A percentile compares a stretch with the other conserved stretches of the same genome.
These are phyloP conservation scores for Dunckerocampus dactyliophorus DNA, from an alignment of 2,113 vertebrate species.

Conservation along the genomic window DNA sequence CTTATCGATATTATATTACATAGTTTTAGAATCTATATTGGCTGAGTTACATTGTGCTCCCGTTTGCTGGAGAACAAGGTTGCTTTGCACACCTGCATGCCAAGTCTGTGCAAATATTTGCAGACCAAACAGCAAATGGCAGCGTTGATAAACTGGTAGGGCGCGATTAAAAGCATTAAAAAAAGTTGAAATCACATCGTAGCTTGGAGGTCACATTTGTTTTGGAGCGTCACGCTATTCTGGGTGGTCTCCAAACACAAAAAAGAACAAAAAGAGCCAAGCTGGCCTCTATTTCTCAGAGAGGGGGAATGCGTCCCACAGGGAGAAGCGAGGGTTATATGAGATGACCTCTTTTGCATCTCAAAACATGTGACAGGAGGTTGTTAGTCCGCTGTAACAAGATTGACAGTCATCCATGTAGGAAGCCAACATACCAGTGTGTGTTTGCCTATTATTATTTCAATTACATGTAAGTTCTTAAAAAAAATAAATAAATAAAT, in stretches of 20 bases:
- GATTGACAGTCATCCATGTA: conserved; percentile 21
- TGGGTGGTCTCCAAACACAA: conserved; percentile 69
- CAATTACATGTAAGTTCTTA: not conserved
- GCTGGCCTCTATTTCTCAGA: conserved; percentile 50
- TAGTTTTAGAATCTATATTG: not conserved
- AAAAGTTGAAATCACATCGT: conserved; percentile 3
- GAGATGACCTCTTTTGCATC: conserved; percentile 62
- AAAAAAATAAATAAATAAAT: too few relatives aligned
- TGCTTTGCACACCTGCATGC: conserved; percentile 17
- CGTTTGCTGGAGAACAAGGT: conserved; percentile 12
- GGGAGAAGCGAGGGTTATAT: conserved; percentile 60
- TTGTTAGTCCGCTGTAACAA: conserved; percentile 25
- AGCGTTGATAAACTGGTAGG: conserved; percentile 1
- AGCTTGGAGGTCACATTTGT: conserved; percentile 24
- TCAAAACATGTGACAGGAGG: conserved; percentile 46
- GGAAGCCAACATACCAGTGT: conserved; percentile 5
- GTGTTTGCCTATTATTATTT: conserved; percentile 6
- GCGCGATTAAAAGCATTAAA: conserved; percentile 2
- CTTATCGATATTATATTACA: not conserved
- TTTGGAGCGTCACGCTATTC: conserved; percentile 36
- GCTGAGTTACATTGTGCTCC: not conserved
- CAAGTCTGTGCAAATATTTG: conserved; percentile 16
- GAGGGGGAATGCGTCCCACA: conserved; percentile 46
- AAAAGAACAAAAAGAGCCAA: conserved; percentile 35
- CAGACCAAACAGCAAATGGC: conserved; percentile 7